Base-by-base conservation (phyloP, 2,113 vertebrate species). In the Lycocorax pyrrhopterus region DNA sequence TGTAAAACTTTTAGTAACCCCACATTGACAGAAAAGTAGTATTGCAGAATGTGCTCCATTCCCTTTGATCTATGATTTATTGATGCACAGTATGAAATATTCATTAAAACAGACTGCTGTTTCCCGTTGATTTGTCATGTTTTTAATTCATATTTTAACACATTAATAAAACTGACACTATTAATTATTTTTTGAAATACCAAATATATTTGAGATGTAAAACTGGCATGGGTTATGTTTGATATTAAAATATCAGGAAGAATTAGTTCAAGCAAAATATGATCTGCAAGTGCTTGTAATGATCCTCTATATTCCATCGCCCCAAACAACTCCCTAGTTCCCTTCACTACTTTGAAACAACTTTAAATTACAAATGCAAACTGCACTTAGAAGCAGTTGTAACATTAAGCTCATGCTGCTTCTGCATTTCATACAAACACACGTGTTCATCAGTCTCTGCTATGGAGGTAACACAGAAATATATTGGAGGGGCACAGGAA, bases 61-160 rank as follows among this genome's bases (percentile, higher is more conserved):
- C 90, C 94, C 93, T 97, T 96, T 96, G 96, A 97, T 98, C 95
- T 97, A 94, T 97, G 97, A 98, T 98, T 97, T 97, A 98, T 97
- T 97, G 96, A 97, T 96, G 94, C 94, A 53, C 76, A 68, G 64
- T 67, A 96, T 97, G 97, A 98, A 98, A 98, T 97, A 98, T 98
- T 98, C 97, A 98, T 98, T 98, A 98, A 97, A 98, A 97, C 96
- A 97, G 97, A 97, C 97, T 94, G 96, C 96, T 94, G 66, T 96
- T 97, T 96, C 96, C 95, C 95, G 64, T 91, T 98, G 97, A 96
- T 97, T 97, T 98, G 97, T 98, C 97, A 97, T 96, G 96, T 97
- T 98, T 98, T 97, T 91, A 98, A 97, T 98, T 98, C 97, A 96
- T 98, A 97, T 97, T 98, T 97, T 97, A 98, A 98, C 95, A 96